These are phyloP conservation scores for Diorhabda elongata DNA, from an alignment of 1,140 invertebrate genomes.

Conservation along the genomic window DNA sequence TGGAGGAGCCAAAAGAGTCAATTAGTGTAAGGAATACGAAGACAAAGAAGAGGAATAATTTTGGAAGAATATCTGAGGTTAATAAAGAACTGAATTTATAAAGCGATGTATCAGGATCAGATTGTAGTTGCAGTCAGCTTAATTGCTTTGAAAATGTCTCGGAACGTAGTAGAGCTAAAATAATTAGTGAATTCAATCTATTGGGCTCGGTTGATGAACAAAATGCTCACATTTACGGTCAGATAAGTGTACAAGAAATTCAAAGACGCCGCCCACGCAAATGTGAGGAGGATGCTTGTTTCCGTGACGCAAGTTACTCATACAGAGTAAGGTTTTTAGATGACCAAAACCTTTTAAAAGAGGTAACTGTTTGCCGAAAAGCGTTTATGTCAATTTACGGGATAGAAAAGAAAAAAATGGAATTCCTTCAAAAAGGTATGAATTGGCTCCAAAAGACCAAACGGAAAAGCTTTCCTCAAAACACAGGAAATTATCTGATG, in stretches of 20 bases:
- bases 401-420: background rate
- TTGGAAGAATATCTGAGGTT: background rate
- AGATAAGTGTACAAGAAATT: conserved; percentile 15
- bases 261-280: conserved; percentile 14
- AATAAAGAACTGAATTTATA: conserved; percentile 15
- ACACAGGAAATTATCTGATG: background rate
- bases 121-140: conserved; percentile 14
- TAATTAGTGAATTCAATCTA: conserved; percentile 18
- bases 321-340: background rate
- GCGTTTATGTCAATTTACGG: background rate
- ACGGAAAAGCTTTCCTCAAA: background rate
- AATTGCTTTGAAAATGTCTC: conserved; percentile 21
- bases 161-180: background rate
- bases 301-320: background rate
- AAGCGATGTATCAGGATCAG: conserved; percentile 6
- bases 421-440: background rate
- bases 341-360: too few species aligned
- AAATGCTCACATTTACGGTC: conserved; percentile 23
- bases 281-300: background rate
- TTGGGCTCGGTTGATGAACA: conserved; percentile 15
- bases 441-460: background rate
- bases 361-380: background rate
- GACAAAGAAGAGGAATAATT: conserved; percentile 3
- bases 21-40: background rate
- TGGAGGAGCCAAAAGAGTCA: background rate